Evolutionary conservation across 2,888 invertebrate genomes (phyloP), one percentile per base, ranked within the genome.

Genomic region (Orchesellides sinensis): DNA sequence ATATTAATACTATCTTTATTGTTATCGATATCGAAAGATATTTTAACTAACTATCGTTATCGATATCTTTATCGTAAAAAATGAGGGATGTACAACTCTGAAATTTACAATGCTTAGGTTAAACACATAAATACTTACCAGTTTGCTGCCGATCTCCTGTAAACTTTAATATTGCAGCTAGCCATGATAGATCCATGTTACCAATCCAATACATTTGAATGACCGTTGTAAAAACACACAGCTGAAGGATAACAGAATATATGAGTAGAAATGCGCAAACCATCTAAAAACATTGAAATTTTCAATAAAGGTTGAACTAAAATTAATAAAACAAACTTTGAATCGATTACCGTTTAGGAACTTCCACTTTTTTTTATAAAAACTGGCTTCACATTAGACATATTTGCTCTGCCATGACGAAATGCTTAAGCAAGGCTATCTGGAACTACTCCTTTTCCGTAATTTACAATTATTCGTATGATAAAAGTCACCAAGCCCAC

Each of bases 191-290:
- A 29, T 21, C 25, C 25, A 93, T 91, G 68, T 89, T 87, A 45
- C 89, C 89, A 32, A 91, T 90, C 59, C 90, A 90, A 75, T 92
- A 93, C 63, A 91, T 91, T 66, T 90, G 86, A 45, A 92, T 86
- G 86, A 92, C 90, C 40, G 93, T 90, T n/a, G 90, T 84, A 14
- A 93, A 89, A 19, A 91, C 90, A 0, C 90, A 75, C n/a, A 90
- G 89, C 70, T 93, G 92, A 88, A 93, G 91, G 27, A 93, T 86
- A 0, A 93, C 91, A 0, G 95, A n/a, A n/a, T 93, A 89, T 94
- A 93, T 5, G 93, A 89, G 89, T 96, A 96, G 89, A 96, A 96
- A 90, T 96, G 96, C 88, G 91, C 92, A 89, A 96, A 96, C 92
- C 94, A 95, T 32, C 92, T 92, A 88, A 35, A 89, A 89, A 85